Percentiles rank a stretch among this genome's conserved stretches.
phyloP scores from a whole-genome alignment of 2,888 invertebrate species.

The Pocota personata region DNA sequence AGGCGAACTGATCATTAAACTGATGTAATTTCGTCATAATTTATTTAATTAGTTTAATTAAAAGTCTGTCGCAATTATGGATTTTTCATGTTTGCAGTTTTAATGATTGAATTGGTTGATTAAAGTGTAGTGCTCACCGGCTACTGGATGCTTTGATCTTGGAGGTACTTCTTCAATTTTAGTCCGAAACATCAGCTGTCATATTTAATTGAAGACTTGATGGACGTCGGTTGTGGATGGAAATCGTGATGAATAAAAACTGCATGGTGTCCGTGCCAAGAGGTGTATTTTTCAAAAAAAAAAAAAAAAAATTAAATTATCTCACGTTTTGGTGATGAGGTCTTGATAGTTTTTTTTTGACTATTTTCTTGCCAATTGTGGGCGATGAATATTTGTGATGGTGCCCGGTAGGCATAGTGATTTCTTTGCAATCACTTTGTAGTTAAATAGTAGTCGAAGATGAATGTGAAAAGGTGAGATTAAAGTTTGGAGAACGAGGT shows the following conservation, averaged over 20 bases:
- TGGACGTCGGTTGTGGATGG: conserved; percentile 44
- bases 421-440: conserved; percentile 19
- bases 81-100: conserved; percentile 27
- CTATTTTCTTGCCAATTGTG: conserved; percentile 1
- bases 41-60: conserved; percentile 64
- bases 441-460: neutral
- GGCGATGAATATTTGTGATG: conserved; percentile 26
- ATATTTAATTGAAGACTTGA: conserved; percentile 61
- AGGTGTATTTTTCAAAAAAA: conserved; percentile 16
- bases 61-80: conserved; percentile 30
- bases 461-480: neutral
- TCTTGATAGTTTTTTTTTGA: neutral
- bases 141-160: conserved; percentile 3
- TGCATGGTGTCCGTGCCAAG: conserved; percentile 6
- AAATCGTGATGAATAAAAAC: conserved; percentile 54
- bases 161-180: conserved; percentile 4
- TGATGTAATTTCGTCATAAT: conserved; percentile 42
- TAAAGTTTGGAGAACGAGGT: neutral
- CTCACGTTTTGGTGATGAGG: conserved; percentile 42
- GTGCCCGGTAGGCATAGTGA: conserved; percentile 37
- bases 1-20: neutral
- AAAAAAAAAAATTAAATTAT: conserved; percentile 19
- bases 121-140: neutral
- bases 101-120: conserved; percentile 49
- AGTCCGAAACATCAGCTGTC: conserved; percentile 53